These are phyloP conservation scores for Phycodurus eques DNA, from an alignment of 2,113 vertebrate species.

Conservation along the genomic window DNA sequence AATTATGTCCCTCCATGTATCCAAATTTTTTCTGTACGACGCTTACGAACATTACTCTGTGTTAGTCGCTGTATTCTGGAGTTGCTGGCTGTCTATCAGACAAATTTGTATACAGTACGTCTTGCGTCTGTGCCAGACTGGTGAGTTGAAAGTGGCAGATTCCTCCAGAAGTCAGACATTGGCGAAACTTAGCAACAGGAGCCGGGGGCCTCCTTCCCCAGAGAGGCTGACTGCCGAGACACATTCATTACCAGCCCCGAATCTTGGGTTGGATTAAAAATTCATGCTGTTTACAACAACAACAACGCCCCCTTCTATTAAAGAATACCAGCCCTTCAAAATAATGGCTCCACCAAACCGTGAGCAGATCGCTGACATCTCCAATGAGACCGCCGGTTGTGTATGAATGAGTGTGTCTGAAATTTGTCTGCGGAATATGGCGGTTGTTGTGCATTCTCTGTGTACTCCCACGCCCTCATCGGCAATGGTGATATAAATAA, in stretches of 20 bases:
- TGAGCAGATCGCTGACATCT: conserved; percentile 69
- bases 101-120: neutral
- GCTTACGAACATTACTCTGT: neutral
- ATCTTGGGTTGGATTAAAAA: conserved; percentile 76
- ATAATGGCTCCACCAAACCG: conserved; percentile 70
- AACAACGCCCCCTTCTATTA: conserved; percentile 60
- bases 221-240: conserved; percentile 64
- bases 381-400: conserved; percentile 61
- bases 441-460: conserved; percentile 40
- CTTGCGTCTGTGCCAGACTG: conserved; percentile 34
- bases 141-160: conserved; percentile 61
- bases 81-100: neutral
- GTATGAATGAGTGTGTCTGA: conserved; percentile 36
- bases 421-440: conserved; percentile 49
- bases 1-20: neutral
- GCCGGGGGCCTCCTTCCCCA: conserved; percentile 64
- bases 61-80: neutral
- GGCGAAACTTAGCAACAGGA: conserved; percentile 74
- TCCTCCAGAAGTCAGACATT: conserved; percentile 65
- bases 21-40: neutral
- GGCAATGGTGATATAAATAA: conserved; percentile 68
- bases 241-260: conserved; percentile 73
- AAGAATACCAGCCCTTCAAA: conserved; percentile 70
- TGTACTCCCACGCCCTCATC: conserved; percentile 48
- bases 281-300: conserved; percentile 80